Conservation (phyloP, 2,797 vertebrate species). For the Darevskia mixta region DNA sequence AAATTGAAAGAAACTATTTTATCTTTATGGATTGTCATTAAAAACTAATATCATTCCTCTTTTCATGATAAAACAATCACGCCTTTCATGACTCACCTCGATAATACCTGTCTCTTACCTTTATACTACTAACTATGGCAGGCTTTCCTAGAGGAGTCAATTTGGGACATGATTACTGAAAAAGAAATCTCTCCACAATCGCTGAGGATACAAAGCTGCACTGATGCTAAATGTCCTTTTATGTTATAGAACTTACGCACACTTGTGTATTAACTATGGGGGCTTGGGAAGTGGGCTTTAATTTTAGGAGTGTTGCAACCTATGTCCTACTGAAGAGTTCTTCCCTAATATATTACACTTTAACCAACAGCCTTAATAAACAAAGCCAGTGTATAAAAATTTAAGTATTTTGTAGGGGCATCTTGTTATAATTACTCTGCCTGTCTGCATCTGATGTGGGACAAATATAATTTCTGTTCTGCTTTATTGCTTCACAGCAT, state of each 20-base stretch:
- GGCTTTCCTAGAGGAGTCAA: slow-evolving; percentile 9
- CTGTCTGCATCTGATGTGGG: neutral
- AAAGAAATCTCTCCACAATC: neutral
- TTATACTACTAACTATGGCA: neutral
- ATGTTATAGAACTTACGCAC: neutral
- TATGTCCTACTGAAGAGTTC: slow-evolving; percentile 32
- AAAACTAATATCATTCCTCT: slow-evolving; percentile 1
- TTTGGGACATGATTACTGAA: neutral
- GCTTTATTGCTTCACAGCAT: neutral
- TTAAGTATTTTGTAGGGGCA: slow-evolving; percentile 10
- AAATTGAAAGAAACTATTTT: neutral
- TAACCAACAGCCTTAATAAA: slow-evolving; percentile 13
- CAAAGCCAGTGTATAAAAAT: slow-evolving; percentile 7
- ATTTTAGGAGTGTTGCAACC: neutral
- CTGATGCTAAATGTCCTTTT: neutral
- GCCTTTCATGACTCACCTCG: neutral
- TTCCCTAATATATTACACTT: neutral
- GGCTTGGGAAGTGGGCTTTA: slow-evolving; percentile 10
- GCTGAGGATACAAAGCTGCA: neutral
- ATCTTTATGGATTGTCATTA: neutral
- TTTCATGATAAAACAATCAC: neutral
- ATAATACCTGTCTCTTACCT: slow-evolving; percentile 11
- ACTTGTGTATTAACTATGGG: neutral
- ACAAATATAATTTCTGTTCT: neutral
- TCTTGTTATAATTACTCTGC: slow-evolving; percentile 12